Conservation (phyloP, 1,140 invertebrate genomes). For the Trichomalopsis sarcophagae region DNA sequence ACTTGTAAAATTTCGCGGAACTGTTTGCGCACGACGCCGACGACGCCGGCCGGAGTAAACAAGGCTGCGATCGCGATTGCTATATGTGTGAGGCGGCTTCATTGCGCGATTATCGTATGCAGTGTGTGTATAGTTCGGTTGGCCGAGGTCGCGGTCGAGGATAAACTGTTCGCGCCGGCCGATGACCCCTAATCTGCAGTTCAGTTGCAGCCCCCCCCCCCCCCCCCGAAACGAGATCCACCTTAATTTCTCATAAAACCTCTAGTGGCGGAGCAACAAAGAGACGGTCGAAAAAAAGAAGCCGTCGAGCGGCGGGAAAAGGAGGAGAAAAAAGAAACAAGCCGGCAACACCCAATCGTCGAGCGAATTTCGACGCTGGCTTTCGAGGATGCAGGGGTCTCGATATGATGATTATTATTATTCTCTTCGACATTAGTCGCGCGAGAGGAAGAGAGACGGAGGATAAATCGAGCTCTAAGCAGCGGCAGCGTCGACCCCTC, state of each 20-base stretch:
- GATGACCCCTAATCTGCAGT: constrained; percentile 50
- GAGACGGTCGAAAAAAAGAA: background rate
- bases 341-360: constrained; percentile 6
- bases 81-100: background rate
- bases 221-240: constrained; percentile 14
- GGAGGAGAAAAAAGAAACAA: constrained; percentile 5
- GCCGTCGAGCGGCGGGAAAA: background rate
- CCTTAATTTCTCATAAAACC: constrained; percentile 33
- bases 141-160: background rate
- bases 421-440: constrained; percentile 27
- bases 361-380: constrained; percentile 5
- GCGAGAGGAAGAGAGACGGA: background rate
- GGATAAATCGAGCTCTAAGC: constrained; percentile 47
- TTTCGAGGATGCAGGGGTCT: constrained; percentile 23
- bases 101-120: background rate
- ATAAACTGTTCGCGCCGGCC: background rate
- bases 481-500: constrained; percentile 21
- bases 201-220: background rate
- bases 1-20: constrained; percentile 24
- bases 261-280: background rate
- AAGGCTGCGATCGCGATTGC: background rate
- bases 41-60: background rate
- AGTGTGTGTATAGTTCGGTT: background rate
- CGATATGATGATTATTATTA: constrained; percentile 20
- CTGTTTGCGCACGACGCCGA: background rate